Conservation (phyloP, 2,888 invertebrate genomes). For the Agonum fuliginosum region DNA sequence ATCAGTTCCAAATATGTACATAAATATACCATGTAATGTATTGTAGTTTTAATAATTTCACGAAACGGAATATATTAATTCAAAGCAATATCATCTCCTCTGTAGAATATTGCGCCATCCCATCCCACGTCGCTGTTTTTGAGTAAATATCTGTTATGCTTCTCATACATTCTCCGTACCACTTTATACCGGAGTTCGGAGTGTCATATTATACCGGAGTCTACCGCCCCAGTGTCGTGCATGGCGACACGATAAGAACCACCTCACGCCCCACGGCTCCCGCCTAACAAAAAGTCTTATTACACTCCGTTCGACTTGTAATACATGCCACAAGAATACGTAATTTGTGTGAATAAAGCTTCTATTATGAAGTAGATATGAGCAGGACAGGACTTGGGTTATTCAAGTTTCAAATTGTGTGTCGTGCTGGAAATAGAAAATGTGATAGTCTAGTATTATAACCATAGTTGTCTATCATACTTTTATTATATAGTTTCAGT, state of each 20-base stretch:
- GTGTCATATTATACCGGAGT: not conserved
- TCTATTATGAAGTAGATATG: conserved; percentile 7
- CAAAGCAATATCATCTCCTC: too few species aligned
- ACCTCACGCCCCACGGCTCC: not conserved
- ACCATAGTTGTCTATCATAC: too few species aligned
- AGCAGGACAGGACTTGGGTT: not conserved
- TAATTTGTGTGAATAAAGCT: conserved; percentile 37
- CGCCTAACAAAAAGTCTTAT: conserved; percentile 29
- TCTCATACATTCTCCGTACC: not conserved
- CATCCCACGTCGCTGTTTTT: not conserved
- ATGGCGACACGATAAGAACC: conserved; percentile 20
- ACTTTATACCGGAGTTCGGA: not conserved
- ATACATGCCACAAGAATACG: conserved; percentile 35
- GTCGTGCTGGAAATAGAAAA: too few species aligned
- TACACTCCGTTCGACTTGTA: conserved; percentile 41
- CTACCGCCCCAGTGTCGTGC: conserved; percentile 17
- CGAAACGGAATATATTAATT: too few species aligned
- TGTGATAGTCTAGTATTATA: too few species aligned
- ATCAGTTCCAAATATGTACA: too few species aligned
- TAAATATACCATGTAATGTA: too few species aligned
- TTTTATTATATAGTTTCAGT: too few species aligned
- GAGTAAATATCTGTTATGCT: not conserved
- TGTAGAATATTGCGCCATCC: not conserved
- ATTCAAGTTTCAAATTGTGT: not conserved
- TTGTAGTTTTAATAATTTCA: too few species aligned